Percentiles rank a stretch among this genome's conserved stretches.
phyloP scores from a whole-genome alignment of 2,888 invertebrate species.

The Chromoteleia sp. region DNA sequence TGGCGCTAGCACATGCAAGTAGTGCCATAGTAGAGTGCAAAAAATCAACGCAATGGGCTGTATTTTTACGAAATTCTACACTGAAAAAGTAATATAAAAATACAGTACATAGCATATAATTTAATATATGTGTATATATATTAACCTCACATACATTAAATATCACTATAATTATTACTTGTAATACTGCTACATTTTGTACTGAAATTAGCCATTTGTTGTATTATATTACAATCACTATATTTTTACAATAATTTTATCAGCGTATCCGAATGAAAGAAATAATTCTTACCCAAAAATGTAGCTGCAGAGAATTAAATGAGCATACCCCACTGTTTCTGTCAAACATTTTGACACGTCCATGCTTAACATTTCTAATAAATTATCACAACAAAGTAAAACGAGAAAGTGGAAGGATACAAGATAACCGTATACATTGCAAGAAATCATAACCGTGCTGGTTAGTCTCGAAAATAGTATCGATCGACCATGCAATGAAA shows the following conservation, averaged over 20 bases:
- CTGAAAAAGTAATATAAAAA: too few relatives aligned
- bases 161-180: too few relatives aligned
- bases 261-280: not conserved
- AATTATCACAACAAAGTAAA: constrained; percentile 21
- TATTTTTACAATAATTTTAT: not conserved
- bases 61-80: not conserved
- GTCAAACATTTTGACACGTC: constrained; percentile 21
- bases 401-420: constrained; percentile 9
- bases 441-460: constrained; percentile 21
- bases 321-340: constrained; percentile 25
- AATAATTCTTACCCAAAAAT: constrained; percentile 41
- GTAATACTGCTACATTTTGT: too few relatives aligned
- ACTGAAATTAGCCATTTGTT: too few relatives aligned
- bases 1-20: too few relatives aligned
- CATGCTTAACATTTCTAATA: constrained; percentile 21
- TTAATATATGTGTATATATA: too few relatives aligned
- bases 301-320: constrained; percentile 31
- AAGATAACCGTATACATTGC: constrained; percentile 9
- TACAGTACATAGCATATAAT: too few relatives aligned
- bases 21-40: too few relatives aligned
- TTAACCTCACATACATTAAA: too few relatives aligned
- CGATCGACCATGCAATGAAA: not conserved
- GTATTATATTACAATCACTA: not conserved
- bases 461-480: constrained; percentile 6
- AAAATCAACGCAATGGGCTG: not conserved